Evolutionary conservation across 2,113 vertebrate genomes (phyloP).

Genomic region (Alexandromys fortis): DNA sequence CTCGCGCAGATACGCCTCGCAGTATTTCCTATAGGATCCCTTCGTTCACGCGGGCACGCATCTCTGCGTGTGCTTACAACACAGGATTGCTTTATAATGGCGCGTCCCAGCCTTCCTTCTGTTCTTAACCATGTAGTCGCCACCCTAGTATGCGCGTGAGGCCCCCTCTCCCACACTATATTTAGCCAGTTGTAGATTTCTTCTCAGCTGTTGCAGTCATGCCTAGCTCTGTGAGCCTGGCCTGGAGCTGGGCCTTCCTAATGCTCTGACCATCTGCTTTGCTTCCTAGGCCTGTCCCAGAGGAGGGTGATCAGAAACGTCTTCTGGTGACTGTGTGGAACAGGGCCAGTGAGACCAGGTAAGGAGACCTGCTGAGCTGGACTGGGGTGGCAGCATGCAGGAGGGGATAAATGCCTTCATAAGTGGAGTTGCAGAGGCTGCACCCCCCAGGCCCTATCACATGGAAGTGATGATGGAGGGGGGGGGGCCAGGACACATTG

Average conservation of each 20-base stretch:
- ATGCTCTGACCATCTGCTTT: not conserved
- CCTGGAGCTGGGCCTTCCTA: not conserved
- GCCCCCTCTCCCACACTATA: not conserved
- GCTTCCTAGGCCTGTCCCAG: slow-evolving; percentile 86
- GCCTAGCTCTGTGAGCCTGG: not conserved
- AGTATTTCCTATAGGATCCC: not conserved
- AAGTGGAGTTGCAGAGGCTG: not conserved
- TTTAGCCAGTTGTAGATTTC: not conserved
- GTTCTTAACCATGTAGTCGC: not conserved
- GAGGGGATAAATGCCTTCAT: not conserved
- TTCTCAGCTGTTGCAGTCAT: not conserved
- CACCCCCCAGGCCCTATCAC: not conserved
- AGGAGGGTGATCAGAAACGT: slow-evolving; percentile 89
- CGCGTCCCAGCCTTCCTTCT: not conserved
- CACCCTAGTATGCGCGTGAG: not conserved
- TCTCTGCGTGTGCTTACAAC: not conserved
- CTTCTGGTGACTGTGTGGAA: slow-evolving; percentile 94
- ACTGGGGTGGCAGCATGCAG: not conserved
- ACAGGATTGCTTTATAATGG: not conserved
- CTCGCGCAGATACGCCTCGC: not conserved
- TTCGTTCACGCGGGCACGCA: not conserved
- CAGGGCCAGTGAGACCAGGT: slow-evolving; percentile 88
- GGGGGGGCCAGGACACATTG: not conserved
- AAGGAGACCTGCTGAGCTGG: slow-evolving; percentile 50
- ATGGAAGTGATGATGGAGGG: not conserved